Percentiles rank a stretch among this genome's conserved stretches.
phyloP scores from a whole-genome alignment of 1,140 invertebrate species.

The Drosophila athabasca region DNA sequence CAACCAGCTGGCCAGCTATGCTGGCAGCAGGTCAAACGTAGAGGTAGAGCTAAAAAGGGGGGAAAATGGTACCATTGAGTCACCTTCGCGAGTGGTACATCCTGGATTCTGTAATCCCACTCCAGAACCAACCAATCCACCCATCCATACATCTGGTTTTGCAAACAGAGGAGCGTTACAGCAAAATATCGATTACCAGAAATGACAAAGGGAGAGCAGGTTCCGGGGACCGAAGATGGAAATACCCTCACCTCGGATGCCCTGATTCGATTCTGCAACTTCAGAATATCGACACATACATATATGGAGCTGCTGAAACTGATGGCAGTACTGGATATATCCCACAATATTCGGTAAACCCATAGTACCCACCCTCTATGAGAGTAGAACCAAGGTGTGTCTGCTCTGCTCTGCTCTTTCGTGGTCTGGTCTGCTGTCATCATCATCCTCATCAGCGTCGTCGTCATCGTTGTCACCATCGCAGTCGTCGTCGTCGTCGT shows the following conservation, averaged over 20 bases:
- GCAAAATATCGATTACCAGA: conserved; percentile 59
- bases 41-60: no score
- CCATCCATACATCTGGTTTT: conserved; percentile 25
- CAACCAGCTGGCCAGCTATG: conserved; percentile 34
- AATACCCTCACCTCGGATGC: no score
- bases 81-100: not conserved
- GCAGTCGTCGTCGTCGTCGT: conserved; percentile 27
- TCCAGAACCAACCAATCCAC: not conserved
- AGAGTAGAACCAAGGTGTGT: conserved; percentile 48
- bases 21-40: conserved; percentile 13
- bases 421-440: conserved; percentile 33
- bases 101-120: conserved; percentile 9
- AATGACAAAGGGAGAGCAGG: not conserved
- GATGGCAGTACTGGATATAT: no score
- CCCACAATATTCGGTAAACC: no score
- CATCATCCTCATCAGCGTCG: conserved; percentile 26
- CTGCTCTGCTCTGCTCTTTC: conserved; percentile 24
- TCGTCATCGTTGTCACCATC: conserved; percentile 15
- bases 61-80: no score
- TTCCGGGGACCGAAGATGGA: no score
- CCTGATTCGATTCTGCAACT: no score
- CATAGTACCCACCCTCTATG: no score
- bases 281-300: no score
- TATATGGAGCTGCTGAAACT: no score
- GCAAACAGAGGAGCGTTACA: conserved; percentile 45